Evolutionary conservation across 2,113 vertebrate species (phyloP).

Genomic region (Protobothrops mucrosquamatus): DNA sequence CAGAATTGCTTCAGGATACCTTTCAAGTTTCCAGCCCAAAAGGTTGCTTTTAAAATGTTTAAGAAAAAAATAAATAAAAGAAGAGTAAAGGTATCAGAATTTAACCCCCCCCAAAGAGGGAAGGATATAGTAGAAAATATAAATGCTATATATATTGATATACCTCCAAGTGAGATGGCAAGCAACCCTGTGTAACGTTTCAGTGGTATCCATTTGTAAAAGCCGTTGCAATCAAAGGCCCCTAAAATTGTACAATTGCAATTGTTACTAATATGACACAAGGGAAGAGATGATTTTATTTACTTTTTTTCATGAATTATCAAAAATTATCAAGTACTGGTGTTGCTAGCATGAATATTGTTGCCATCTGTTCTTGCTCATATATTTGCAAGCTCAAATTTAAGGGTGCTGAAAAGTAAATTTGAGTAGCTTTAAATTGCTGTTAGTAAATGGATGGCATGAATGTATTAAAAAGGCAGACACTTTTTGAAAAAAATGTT

Average conservation of each 20-base stretch:
- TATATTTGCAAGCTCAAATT: not conserved
- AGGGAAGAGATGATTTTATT: conserved; percentile 72
- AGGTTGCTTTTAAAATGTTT: conserved; percentile 56
- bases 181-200: conserved; percentile 90
- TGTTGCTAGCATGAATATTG: conserved; percentile 81
- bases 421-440: conserved; percentile 39
- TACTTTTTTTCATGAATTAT: conserved; percentile 73
- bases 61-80: conserved; percentile 60
- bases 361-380: conserved; percentile 24
- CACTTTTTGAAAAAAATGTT: conserved; percentile 36
- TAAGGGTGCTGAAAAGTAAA: conserved; percentile 28
- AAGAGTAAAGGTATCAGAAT: conserved; percentile 40
- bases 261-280: conserved; percentile 89
- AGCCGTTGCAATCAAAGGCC: conserved; percentile 99
- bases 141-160: conserved; percentile 80
- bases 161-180: conserved; percentile 98
- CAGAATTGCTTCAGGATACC: conserved; percentile 10
- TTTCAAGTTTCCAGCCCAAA: conserved; percentile 72
- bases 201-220: conserved; percentile 99
- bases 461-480: conserved; percentile 16
- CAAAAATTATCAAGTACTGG: conserved; percentile 68
- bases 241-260: conserved; percentile 99
- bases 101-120: conserved; percentile 11
- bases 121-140: conserved; percentile 67
- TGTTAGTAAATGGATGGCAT: conserved; percentile 54